A percentile compares a stretch with the other conserved stretches of the same genome.
These are phyloP conservation scores for Helicorthomorpha holstii DNA, from an alignment of 1,140 invertebrate species.

Conservation along the genomic window DNA sequence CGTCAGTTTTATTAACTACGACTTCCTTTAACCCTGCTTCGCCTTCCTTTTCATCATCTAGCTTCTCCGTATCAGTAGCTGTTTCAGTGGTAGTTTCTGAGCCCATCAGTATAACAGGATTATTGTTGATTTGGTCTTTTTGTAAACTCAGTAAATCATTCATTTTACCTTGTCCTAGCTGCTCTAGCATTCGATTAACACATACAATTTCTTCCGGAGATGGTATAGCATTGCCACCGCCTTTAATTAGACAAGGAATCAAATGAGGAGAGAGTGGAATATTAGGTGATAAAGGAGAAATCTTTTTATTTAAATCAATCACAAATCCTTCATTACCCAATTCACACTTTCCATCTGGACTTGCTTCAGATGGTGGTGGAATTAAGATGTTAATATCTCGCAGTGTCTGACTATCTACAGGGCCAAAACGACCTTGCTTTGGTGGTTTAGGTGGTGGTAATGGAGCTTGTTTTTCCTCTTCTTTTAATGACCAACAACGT, in stretches of 20 bases:
- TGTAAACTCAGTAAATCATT: too few species aligned
- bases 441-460: background rate
- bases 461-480: background rate
- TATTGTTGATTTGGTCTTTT: conserved; percentile 8
- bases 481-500: background rate
- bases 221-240: too few species aligned
- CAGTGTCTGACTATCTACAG: conserved; percentile 1
- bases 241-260: too few species aligned
- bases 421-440: background rate
- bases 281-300: too few species aligned
- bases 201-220: conserved; percentile 17
- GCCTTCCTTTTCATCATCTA: background rate
- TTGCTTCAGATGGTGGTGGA: conserved; percentile 2
- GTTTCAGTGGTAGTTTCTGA: background rate
- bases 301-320: too few species aligned
- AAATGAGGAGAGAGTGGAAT: too few species aligned
- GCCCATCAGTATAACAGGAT: conserved; percentile 6
- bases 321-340: too few species aligned
- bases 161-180: conserved; percentile 6
- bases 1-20: background rate
- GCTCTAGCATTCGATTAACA: conserved; percentile 15
- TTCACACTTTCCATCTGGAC: too few species aligned
- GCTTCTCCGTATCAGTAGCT: background rate
- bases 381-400: conserved; percentile 1
- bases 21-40: too few species aligned